Base-by-base conservation (phyloP, 1,140 invertebrate genomes). In the Calycopis cecrops region DNA sequence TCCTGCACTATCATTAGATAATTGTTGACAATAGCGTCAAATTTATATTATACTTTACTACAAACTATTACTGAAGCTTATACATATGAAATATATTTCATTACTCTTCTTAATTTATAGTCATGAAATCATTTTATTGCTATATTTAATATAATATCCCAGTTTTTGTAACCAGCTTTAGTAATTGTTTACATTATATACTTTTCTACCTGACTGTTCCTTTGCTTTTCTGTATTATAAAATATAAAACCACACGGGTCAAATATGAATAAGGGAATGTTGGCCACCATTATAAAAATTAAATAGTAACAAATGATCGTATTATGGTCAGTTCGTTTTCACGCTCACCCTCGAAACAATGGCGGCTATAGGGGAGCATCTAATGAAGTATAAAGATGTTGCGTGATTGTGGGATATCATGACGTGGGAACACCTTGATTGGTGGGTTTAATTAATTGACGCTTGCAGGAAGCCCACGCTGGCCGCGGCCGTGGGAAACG, bases 341-440 rank as follows among this genome's bases (percentile, higher is more conserved):
- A 81, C 82, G 74, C 82, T 65, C 65, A 73, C 82, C 82, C 79
- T 69, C 72, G 72, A 81, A 82, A 83, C 77, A 84, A 83, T 68
- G 70, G 71, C 65, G 51, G 59, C n/a, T n/a, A n/a, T n/a, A 51
- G 71, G 66, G 71, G 67, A 61, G 62, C 21, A 28, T 79, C 71
- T 73, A 79, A 76, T 78, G 78, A 74, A 65, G 71, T 72, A 85
- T 83, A 72, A 83, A 85, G 82, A 85, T 85, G 82, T 85, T 85
- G 82, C 82, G 79, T 85, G 82, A 85, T 85, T 82, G 71, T 51
- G 66, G 75, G 79, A 76, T 80, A 83, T 85, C 78, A 80, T 69
- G 61, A 69, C 82, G 82, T 85, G 82, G 82, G 82, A 85, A 84
- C 70, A 59, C 77, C 74, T 82, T 82, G 79, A 82, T 85, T 83